These are phyloP conservation scores for Amphibalanus amphitrite DNA, from an alignment of 1,140 invertebrate genomes.

Conservation along the genomic window DNA sequence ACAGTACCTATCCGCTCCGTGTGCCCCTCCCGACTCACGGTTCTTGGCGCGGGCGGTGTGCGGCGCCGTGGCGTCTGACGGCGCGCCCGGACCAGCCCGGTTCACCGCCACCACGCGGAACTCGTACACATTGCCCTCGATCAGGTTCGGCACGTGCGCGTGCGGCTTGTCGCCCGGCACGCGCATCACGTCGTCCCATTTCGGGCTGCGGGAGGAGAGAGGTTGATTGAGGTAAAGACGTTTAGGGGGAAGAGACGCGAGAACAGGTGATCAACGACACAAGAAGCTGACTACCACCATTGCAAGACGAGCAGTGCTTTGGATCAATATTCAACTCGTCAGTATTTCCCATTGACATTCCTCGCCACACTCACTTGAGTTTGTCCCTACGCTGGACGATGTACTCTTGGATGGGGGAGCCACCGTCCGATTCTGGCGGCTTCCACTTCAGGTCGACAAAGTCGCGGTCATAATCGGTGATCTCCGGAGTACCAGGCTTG, in stretches of 20 bases:
- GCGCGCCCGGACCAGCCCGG: constrained; percentile 77
- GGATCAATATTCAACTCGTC: constrained; percentile 12
- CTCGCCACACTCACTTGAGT: constrained; percentile 36
- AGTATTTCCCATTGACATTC: not conserved
- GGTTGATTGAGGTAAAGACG: no score
- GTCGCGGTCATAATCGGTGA: constrained; percentile 80
- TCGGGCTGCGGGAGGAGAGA: constrained; percentile 33
- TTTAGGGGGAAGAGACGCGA: no score
- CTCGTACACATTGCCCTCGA: constrained; percentile 79
- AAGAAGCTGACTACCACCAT: no score
- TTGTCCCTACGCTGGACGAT: constrained; percentile 92
- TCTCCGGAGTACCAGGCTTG: constrained; percentile 69
- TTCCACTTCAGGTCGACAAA: constrained; percentile 92
- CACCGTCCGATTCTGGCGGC: constrained; percentile 65
- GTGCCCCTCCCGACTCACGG: no score
- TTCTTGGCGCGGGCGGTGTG: constrained; percentile 84
- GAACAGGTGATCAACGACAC: no score
- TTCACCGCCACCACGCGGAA: constrained; percentile 84
- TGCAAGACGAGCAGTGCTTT: no score
- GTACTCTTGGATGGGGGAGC: constrained; percentile 76
- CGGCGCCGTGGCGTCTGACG: constrained; percentile 70
- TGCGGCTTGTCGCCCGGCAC: constrained; percentile 62
- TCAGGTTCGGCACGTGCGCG: constrained; percentile 67
- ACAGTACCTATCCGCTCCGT: no score
- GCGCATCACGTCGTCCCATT: constrained; percentile 73